Base-by-base conservation (phyloP, 1,140 invertebrate species). In the Bombus waltoni region DNA sequence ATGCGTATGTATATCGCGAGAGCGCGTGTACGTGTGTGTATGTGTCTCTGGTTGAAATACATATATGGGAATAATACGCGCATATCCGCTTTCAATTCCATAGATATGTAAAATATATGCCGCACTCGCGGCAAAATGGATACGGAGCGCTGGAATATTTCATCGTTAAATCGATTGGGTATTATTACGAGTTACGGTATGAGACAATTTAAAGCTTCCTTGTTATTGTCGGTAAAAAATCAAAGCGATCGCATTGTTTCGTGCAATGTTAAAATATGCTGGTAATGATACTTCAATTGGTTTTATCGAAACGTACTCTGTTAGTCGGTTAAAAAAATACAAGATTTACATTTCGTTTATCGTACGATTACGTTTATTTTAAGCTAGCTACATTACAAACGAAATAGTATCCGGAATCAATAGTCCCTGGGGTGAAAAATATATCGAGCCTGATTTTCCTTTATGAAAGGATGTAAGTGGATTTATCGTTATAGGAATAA, bases 61-160 rank as follows among this genome's bases (percentile, higher is more conserved):
- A 79, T 57, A 62, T 18, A 74, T 38, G 75, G 75, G 88, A 73
- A 65, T 83, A 89, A 89, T 89, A 84, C 87, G 84, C 71, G 80
- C 85, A 89, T 89, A 89, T 89, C 88, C 80, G 85, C 85, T 89
- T 85, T 72, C 79, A 68, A 89, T 85, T 89, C 88, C 87, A 89
- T 89, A 89, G 88, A 89, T 89, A 89, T 83, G 88, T 88, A 89
- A 89, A 73, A 81, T 74, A 88, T 81, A 86, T 78, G 84, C 75
- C 65, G 70, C 66, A 80, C n/a, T 80, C 72, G 72, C 78, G 57
- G 38, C 62, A 75, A 79, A 89, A 72, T 89, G 79, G 85, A 86
- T 89, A 75, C 65, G 79, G 71, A 82, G 65, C 83, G 83, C 42
- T 78, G 79, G 85, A 88, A 88, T 57, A 78, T 89, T 89, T 88